phyloP scores from a whole-genome alignment of 2,113 vertebrate species.

The Oreochromis aureus region DNA sequence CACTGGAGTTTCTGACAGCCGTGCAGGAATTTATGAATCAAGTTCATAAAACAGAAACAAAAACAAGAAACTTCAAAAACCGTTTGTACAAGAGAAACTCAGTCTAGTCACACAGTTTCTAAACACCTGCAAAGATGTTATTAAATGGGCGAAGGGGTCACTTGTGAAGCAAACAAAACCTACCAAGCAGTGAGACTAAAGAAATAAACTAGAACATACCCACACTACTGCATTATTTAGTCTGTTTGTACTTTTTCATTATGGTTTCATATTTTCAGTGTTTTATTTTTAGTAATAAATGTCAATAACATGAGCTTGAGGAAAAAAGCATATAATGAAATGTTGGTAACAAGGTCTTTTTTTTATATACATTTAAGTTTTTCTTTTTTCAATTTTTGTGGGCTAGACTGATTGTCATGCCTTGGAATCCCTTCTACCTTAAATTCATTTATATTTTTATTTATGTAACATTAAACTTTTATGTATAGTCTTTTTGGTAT shows the following conservation, averaged over 20 bases:
- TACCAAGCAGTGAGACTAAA: neutral
- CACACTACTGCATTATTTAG: neutral
- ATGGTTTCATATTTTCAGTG: neutral
- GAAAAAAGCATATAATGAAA: neutral
- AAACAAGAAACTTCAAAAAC: neutral
- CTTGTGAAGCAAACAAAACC: neutral
- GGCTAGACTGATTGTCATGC: neutral
- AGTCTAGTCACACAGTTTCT: neutral
- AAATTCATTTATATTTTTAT: neutral
- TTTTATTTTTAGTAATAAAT: neutral
- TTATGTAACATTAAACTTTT: neutral
- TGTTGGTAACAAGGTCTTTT: neutral
- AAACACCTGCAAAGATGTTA: neutral
- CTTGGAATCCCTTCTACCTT: neutral
- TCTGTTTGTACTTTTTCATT: neutral
- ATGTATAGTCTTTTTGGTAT: neutral
- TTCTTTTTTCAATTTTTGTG: rapidly evolving
- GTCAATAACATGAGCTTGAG: neutral
- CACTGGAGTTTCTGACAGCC: neutral
- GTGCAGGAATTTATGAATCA: neutral
- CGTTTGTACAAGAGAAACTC: neutral
- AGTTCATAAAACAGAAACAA: neutral
- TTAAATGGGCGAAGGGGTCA: neutral
- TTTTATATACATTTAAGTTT: neutral
- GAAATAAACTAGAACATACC: neutral